Percentiles rank a stretch among this genome's conserved stretches.
These are phyloP conservation scores for Hydractinia echinata DNA, from an alignment of 30 jellyfish, hydroid and myxozoan species.

Conservation along the genomic window DNA sequence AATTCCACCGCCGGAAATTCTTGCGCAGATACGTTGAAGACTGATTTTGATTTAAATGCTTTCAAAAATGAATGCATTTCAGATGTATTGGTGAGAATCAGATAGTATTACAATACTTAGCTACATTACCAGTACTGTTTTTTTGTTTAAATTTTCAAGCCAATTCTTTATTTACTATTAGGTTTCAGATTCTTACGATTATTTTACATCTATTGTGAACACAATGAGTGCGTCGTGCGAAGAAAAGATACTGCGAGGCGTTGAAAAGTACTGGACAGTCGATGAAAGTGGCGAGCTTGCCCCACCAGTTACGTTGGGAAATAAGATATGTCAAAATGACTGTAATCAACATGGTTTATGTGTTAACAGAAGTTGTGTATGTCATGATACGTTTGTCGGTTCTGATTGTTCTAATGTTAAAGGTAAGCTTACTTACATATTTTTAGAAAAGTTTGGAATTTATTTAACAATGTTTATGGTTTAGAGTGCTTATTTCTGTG, in stretches of 20 bases:
- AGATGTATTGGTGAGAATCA: constrained; percentile 1
- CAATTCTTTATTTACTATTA: not conserved
- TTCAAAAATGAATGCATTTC: not conserved
- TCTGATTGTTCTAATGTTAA: not conserved
- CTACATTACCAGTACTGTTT: not conserved
- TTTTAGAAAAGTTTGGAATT: not conserved
- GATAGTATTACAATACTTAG: not conserved
- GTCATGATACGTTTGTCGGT: not conserved
- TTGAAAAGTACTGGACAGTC: constrained; percentile 26
- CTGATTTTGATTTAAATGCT: not conserved
- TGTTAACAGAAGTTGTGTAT: not conserved
- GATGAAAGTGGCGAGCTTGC: not conserved
- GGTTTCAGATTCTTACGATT: constrained; percentile 4
- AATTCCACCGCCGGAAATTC: constrained; percentile 5
- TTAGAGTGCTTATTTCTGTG: not conserved
- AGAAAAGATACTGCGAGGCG: constrained; percentile 1
- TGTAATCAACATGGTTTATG: constrained; percentile 14
- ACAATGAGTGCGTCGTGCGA: not conserved
- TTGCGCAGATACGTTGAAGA: not conserved
- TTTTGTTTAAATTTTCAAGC: not conserved
- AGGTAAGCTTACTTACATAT: not conserved
- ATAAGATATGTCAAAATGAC: not conserved
- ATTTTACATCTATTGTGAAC: not conserved
- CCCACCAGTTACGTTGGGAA: not conserved
- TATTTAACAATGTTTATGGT: not conserved